Base-by-base conservation (phyloP, 2,888 invertebrate species). In the Tenthredo notha region DNA sequence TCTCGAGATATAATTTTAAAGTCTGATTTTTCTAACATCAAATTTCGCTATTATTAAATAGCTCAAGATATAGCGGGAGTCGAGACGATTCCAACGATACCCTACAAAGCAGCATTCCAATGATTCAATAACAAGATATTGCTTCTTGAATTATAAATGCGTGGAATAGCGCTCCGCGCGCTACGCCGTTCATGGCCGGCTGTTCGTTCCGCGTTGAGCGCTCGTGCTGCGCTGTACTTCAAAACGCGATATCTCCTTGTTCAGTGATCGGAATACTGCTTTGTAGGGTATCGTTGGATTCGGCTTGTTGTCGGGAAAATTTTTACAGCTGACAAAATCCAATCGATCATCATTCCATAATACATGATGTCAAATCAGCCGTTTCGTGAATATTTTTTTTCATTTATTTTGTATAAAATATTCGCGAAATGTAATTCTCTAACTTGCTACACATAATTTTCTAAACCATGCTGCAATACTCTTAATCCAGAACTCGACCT, bases 71-170 rank as follows among this genome's bases (percentile, higher is more conserved):
- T 21, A 25, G 40, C 43, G 1, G n/a, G 2, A n/a, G 4, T 72
- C n/a, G 10, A 72, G 72, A 72, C 72, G 72, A 72, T 21, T 72
- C 72, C 72, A 72, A 72, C 43, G 72, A 72, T 72, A 72, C 72
- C 72, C 72, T 40, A 72, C 40, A 72, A 72, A n/a, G 40, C 12
- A 43, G 18, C 43, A 43, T 72, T 72, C 43, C 40, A n/a, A 40
- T 40, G 4, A 40, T 67, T 67, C 4, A 67, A 67, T 33, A 67
- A 9, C 18, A 15, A 67, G 29, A 67, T 72, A 43, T 72, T 12
- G n/a, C 40, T 10, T 10, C n/a, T 40, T 10, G 43, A 43, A 40
- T 72, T 21, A 43, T 0, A 40, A 40, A 10, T n/a, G 72, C 12
- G 40, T 40, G n/a, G 3, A 43, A 9, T 43, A 72, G 43, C n/a